Evolutionary conservation across 2,888 invertebrate genomes (phyloP).

Genomic region (Venusia cambrica): DNA sequence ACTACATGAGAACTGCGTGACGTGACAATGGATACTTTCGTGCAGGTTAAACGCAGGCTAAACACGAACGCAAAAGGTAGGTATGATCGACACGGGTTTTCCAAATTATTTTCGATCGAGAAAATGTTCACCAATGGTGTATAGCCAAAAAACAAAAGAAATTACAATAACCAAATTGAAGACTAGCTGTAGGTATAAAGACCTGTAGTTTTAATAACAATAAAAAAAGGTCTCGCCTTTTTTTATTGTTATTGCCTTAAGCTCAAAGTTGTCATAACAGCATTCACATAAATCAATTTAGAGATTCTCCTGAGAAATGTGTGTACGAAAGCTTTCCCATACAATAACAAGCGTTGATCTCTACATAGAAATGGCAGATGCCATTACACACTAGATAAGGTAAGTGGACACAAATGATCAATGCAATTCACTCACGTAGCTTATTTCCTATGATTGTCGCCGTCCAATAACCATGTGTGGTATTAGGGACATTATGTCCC

Average conservation of each 20-base stretch:
- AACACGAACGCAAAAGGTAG: too few species aligned
- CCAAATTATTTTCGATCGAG: too few species aligned
- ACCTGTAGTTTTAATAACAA: too few species aligned
- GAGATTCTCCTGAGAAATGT: too few species aligned
- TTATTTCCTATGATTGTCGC: constrained; percentile 40
- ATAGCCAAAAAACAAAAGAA: too few species aligned
- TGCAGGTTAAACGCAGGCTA: constrained; percentile 2
- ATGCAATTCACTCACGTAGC: constrained; percentile 28
- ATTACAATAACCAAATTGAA: too few species aligned
- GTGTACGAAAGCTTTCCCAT: constrained; percentile 9
- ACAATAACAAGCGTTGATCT: constrained; percentile 11
- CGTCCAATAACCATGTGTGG: constrained; percentile 36
- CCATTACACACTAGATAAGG: constrained; percentile 10
- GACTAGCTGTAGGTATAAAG: too few species aligned
- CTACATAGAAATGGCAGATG: constrained; percentile 8
- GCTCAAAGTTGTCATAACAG: too few species aligned
- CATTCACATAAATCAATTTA: too few species aligned
- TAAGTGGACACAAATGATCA: constrained; percentile 18
- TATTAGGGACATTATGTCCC: constrained; percentile 17
- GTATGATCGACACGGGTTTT: too few species aligned
- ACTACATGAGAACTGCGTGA: constrained; percentile 29
- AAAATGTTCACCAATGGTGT: too few species aligned
- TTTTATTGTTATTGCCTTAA: constrained; percentile 3
- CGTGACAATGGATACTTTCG: constrained; percentile 27
- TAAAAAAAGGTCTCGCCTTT: too few species aligned